phyloP scores from a whole-genome alignment of 2,888 invertebrate genomes.

The Apodemia zela region DNA sequence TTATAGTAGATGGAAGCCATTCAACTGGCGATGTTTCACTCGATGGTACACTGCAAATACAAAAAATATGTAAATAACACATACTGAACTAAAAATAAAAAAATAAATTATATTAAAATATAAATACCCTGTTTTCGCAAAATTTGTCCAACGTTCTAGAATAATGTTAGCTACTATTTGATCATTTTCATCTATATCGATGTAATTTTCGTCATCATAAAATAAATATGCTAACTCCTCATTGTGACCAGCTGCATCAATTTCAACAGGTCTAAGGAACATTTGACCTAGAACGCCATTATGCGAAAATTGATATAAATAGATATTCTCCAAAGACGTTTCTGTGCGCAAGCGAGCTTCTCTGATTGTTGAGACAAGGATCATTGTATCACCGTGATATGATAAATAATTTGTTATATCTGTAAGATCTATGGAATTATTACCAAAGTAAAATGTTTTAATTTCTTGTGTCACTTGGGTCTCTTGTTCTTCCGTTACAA shows the following conservation, averaged over 20 bases:
- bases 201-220: slow-evolving; percentile 36
- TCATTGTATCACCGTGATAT: slow-evolving; percentile 67
- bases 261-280: slow-evolving; percentile 46
- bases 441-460: slow-evolving; percentile 49
- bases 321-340: slow-evolving; percentile 40
- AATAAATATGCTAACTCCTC: slow-evolving; percentile 66
- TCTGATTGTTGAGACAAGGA: slow-evolving; percentile 57
- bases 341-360: slow-evolving; percentile 49
- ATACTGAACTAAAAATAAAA: slow-evolving; percentile 9
- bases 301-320: slow-evolving; percentile 68
- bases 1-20: slow-evolving; percentile 52
- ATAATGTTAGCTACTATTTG: slow-evolving; percentile 49
- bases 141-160: slow-evolving; percentile 65
- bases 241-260: slow-evolving; percentile 54
- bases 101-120: neutral
- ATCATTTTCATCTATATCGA: slow-evolving; percentile 39
- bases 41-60: slow-evolving; percentile 50
- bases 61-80: slow-evolving; percentile 18
- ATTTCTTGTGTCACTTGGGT: slow-evolving; percentile 41
- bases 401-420: slow-evolving; percentile 37
- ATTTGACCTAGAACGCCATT: slow-evolving; percentile 52
- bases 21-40: slow-evolving; percentile 44
- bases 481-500: slow-evolving; percentile 43
- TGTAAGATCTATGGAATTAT: slow-evolving; percentile 37
- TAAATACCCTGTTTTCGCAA: slow-evolving; percentile 61